Base-by-base conservation (phyloP, 2,888 invertebrate species). In the Aphodius sticticus region DNA sequence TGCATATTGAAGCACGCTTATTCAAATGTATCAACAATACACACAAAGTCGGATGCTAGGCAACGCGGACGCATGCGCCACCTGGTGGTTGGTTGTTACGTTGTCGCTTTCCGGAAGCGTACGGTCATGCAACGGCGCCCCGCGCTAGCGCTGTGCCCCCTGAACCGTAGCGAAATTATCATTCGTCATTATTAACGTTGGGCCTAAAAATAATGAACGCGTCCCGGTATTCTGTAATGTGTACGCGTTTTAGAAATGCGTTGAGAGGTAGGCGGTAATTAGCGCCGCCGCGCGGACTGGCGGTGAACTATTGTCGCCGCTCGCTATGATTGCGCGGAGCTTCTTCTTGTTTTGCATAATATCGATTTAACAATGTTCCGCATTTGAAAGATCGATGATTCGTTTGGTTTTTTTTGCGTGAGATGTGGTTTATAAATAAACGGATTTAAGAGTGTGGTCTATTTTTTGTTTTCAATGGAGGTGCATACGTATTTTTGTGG, bases 1-100 rank as follows among this genome's bases (percentile, higher is more conserved):
- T 85, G 87, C 87, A 85, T 86, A 86, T 84, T 87, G 85, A 87
- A 87, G 87, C 88, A 87, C 87, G 87, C 86, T 86, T 86, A 88
- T 88, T 88, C 88, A 88, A 89, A 88, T 87, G 87, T 87, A 87
- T 87, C 86, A 87, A 88, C 87, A 87, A 87, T 88, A 85, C 86
- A 86, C 84, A 86, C 86, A 53, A 53, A 53, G 9, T 53, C 12
- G 53, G 87, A 88, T 86, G 86, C 87, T 85, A 87, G 87, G 87
- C 87, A 88, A 87, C 87, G 86, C 84, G 82, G 84, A 85, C 87
- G 88, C 88, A 87, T 85, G 88, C 88, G 88, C 83, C 84, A 82
- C 74, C 82, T 85, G 83, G 83, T 84, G 85, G 85, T 86, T 86
- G 87, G 88, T 87, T 87, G 88, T 87, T 87, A 88, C 86, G 87